Conservation (phyloP, 2,888 invertebrate genomes). For the Lathronympha strigana region DNA sequence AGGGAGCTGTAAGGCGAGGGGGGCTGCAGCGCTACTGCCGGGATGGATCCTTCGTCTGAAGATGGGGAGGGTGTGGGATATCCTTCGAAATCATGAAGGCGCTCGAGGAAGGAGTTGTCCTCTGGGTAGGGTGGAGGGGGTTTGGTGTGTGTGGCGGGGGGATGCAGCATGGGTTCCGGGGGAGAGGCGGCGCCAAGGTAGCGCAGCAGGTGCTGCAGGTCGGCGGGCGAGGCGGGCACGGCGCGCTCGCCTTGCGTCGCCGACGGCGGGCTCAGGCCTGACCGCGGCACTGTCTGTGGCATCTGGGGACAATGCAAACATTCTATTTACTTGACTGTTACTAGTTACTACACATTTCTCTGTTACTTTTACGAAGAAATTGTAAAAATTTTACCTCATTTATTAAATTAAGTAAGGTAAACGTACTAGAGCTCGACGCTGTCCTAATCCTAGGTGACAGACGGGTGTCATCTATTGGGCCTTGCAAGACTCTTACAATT, state of each 20-base stretch:
- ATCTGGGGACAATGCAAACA: constrained; percentile 84
- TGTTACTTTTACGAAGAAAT: too few relatives aligned
- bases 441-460: too few relatives aligned
- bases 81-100: constrained; percentile 79
- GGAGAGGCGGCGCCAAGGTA: constrained; percentile 79
- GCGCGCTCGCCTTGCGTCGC: constrained; percentile 88
- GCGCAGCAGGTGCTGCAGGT: constrained; percentile 75
- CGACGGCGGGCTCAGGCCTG: constrained; percentile 90
- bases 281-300: constrained; percentile 92
- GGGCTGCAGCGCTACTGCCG: constrained; percentile 83
- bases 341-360: background rate
- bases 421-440: too few relatives aligned
- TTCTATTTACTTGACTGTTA: background rate
- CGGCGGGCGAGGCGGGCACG: constrained; percentile 83
- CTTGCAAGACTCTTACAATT: too few relatives aligned
- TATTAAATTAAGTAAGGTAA: too few relatives aligned
- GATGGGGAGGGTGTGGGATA: constrained; percentile 80
- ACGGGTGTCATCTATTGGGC: too few relatives aligned
- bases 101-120: constrained; percentile 73
- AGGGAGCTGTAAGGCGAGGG: constrained; percentile 82
- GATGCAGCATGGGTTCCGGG: constrained; percentile 78
- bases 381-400: too few relatives aligned
- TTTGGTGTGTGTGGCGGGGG: constrained; percentile 73
- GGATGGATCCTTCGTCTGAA: constrained; percentile 83
- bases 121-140: constrained; percentile 77